A percentile compares a stretch with the other conserved stretches of the same genome.
These are phyloP conservation scores for Pseudois nayaur DNA, from an alignment of 2,113 vertebrate genomes.

Conservation along the genomic window DNA sequence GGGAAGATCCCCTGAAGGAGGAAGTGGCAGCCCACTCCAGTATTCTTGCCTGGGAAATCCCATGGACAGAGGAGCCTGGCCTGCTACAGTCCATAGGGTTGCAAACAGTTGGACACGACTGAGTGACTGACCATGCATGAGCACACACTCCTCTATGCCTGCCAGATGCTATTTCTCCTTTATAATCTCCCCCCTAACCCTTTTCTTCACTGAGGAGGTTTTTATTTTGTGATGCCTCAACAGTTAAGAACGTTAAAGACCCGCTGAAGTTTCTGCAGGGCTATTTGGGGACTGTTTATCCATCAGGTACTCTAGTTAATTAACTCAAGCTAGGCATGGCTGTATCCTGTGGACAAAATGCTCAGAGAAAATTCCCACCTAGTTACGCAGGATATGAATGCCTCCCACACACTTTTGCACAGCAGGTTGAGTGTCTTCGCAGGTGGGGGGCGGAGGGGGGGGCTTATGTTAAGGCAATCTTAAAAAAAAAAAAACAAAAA, in stretches of 20 bases:
- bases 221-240: background rate
- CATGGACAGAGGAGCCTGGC: background rate
- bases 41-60: background rate
- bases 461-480: constrained; percentile 6
- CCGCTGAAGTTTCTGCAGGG: background rate
- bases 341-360: background rate
- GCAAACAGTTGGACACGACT: background rate
- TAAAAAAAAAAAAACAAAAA: background rate
- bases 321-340: background rate
- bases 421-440: background rate
- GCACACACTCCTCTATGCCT: background rate
- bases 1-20: background rate
- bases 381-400: background rate
- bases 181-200: no score
- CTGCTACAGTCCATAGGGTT: background rate
- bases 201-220: background rate
- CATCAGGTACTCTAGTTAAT: background rate
- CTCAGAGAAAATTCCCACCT: background rate
- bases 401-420: background rate
- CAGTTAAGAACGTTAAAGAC: background rate
- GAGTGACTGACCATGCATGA: background rate
- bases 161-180: background rate
- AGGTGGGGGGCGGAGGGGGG: background rate
- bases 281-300: background rate
- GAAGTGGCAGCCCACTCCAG: background rate